phyloP scores from a whole-genome alignment of 2,113 vertebrate species.

The Baryphthengus martii region DNA sequence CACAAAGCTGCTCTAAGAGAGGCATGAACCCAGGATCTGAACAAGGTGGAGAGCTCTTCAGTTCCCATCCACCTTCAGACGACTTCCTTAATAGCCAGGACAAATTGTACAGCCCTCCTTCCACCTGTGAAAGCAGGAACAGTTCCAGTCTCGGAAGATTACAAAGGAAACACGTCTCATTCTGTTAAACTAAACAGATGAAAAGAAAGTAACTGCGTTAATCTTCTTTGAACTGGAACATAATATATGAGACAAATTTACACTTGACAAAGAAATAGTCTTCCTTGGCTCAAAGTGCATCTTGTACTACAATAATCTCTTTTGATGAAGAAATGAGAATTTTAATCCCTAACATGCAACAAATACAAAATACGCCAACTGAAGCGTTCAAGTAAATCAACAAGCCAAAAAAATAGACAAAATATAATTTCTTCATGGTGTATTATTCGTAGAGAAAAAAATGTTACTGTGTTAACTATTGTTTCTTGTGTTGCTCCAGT shows the following conservation, averaged over 20 bases:
- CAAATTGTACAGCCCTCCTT: background rate
- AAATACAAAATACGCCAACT: background rate
- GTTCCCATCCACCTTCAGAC: background rate
- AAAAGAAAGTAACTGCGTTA: background rate
- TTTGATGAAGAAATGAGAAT: constrained; percentile 29
- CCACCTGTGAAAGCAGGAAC: background rate
- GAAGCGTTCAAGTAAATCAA: constrained; percentile 35
- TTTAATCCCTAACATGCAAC: constrained; percentile 49
- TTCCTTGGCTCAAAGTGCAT: background rate
- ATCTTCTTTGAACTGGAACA: constrained; percentile 33
- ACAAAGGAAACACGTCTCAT: background rate
- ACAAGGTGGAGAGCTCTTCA: background rate
- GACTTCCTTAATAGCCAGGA: background rate
- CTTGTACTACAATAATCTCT: background rate
- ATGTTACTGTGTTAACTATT: constrained; percentile 40
- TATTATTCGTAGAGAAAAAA: constrained; percentile 64
- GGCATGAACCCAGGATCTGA: background rate
- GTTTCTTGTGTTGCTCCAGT: constrained; percentile 52
- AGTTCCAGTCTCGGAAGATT: background rate
- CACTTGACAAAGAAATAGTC: background rate
- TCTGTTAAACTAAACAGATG: background rate
- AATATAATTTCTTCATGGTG: constrained; percentile 42
- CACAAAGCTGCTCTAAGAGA: background rate
- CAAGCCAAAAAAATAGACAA: constrained; percentile 30
- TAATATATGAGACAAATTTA: constrained; percentile 36